These are phyloP conservation scores for Diogma glabrata DNA, from an alignment of 2,888 invertebrate species.

Conservation along the genomic window DNA sequence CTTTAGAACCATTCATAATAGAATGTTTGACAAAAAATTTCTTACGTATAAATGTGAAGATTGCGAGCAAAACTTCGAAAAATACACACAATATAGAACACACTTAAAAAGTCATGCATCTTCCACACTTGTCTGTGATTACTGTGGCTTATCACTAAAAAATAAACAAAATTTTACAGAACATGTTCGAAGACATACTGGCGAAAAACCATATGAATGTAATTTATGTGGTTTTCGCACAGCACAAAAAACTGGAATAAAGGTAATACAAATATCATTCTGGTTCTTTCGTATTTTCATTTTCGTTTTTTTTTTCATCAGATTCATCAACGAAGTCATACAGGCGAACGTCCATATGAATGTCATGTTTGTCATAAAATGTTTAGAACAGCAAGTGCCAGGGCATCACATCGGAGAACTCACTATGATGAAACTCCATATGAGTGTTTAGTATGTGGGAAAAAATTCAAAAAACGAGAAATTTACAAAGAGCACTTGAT, in stretches of 20 bases:
- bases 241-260: background rate
- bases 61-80: too few species aligned
- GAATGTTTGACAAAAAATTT: background rate
- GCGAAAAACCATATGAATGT: conserved; percentile 5
- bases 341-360: background rate
- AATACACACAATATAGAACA: too few species aligned
- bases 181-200: background rate
- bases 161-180: background rate
- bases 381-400: background rate
- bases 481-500: conserved; percentile 2
- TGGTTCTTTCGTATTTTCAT: too few species aligned
- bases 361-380: background rate
- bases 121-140: background rate
- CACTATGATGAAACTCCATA: background rate
- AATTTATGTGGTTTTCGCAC: conserved; percentile 1
- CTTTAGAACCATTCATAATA: background rate
- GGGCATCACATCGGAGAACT: background rate
- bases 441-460: background rate
- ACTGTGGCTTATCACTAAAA: background rate
- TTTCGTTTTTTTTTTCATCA: too few species aligned
- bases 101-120: too few species aligned
- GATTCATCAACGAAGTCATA: conserved; percentile 2
- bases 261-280: too few species aligned
- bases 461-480: background rate
- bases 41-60: too few species aligned